A percentile compares a stretch with the other conserved stretches of the same genome.
These are phyloP conservation scores for Apis laboriosa DNA, from an alignment of 1,140 invertebrate genomes.

Conservation along the genomic window DNA sequence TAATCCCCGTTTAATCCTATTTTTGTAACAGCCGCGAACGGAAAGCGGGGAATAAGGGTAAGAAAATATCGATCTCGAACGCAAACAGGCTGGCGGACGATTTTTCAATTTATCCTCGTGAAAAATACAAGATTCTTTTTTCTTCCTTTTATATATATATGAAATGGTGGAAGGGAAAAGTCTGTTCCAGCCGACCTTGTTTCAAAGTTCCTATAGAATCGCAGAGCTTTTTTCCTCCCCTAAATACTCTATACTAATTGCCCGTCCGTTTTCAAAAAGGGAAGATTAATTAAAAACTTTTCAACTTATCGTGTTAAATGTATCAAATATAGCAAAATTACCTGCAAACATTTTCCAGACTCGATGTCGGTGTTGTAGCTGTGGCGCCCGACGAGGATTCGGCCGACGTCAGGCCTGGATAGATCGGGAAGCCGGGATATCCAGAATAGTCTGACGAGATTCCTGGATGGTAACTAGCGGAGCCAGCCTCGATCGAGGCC, in stretches of 20 bases:
- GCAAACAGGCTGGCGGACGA: neutral
- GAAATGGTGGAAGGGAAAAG: neutral
- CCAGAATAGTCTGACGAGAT: constrained; percentile 63
- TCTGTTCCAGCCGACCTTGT: neutral
- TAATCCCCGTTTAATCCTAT: neutral
- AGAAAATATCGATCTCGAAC: neutral
- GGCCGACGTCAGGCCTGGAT: constrained; percentile 64
- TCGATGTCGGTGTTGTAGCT: constrained; percentile 51
- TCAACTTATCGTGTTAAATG: too few species aligned
- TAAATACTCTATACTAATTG: neutral
- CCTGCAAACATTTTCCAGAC: constrained; percentile 47
- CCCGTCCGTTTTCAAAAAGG: too few species aligned
- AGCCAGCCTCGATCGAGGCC: constrained; percentile 72
- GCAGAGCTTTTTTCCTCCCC: too few species aligned
- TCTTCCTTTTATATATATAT: too few species aligned
- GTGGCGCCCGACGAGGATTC: constrained; percentile 50
- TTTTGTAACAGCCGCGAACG: too few species aligned
- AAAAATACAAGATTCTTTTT: neutral
- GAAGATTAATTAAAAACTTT: neutral
- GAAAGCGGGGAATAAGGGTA: neutral
- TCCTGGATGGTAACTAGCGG: constrained; percentile 70
- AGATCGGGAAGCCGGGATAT: constrained; percentile 57
- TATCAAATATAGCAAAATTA: neutral
- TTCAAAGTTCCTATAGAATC: neutral
- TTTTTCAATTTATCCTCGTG: neutral